Evolutionary conservation across 2,888 invertebrate species (phyloP).

Genomic region (Heliconius cydno): DNA sequence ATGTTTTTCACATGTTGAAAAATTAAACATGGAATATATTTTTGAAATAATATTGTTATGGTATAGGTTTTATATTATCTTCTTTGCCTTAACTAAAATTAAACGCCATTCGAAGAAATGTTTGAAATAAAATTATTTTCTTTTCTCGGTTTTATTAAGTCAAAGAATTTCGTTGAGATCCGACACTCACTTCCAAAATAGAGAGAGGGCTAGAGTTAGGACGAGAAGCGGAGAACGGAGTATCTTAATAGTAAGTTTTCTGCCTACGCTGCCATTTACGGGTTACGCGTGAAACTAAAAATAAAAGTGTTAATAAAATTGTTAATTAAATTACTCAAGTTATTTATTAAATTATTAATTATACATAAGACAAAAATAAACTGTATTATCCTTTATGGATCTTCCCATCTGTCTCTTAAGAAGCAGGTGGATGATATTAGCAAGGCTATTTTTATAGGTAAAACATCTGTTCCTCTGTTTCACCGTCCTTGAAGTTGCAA

Average conservation of each 20-base stretch:
- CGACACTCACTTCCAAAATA: too few relatives aligned
- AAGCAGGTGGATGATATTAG: conserved; percentile 5
- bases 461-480: conserved; percentile 50
- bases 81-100: too few relatives aligned
- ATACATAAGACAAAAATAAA: background rate
- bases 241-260: background rate
- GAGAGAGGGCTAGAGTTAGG: too few relatives aligned
- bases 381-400: background rate
- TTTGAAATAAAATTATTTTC: too few relatives aligned
- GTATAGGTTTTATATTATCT: background rate
- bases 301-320: background rate
- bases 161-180: too few relatives aligned
- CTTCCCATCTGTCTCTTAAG: conserved; percentile 4
- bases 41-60: background rate
- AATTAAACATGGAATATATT: background rate
- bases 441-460: conserved; percentile 35
- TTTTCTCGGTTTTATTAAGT: background rate
- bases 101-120: too few relatives aligned
- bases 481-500: conserved; percentile 53
- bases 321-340: background rate
- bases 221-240: background rate
- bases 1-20: background rate
- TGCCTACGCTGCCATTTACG: background rate
- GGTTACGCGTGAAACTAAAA: too few relatives aligned
- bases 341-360: background rate